Conservation (phyloP, 2,113 vertebrate species). For the Coptodon bakossiorum region DNA sequence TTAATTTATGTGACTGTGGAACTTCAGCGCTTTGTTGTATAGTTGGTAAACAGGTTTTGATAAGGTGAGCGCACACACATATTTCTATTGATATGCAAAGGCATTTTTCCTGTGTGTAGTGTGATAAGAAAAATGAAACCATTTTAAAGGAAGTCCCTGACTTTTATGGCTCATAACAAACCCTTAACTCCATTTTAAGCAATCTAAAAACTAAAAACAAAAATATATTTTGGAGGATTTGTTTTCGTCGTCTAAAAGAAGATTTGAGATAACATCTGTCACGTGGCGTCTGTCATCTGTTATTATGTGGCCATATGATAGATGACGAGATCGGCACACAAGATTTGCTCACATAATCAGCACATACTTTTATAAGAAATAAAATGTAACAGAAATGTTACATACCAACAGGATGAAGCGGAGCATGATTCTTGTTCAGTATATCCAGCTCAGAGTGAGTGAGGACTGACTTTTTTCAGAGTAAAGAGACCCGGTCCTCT, state of each 20-base stretch:
- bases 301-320: background rate
- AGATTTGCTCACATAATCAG: background rate
- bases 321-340: background rate
- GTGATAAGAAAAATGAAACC: background rate
- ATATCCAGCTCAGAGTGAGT: background rate
- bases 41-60: background rate
- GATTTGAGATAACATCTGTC: background rate
- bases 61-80: background rate
- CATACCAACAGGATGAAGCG: constrained; percentile 27
- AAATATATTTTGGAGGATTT: background rate
- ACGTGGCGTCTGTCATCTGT: background rate
- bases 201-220: background rate
- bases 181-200: background rate
- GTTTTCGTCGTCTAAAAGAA: background rate
- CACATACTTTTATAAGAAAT: background rate
- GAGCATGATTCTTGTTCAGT: constrained; percentile 2
- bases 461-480: background rate
- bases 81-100: background rate
- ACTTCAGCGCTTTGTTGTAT: rapidly evolving
- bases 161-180: background rate
- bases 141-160: background rate
- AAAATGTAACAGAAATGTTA: background rate
- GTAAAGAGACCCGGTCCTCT: background rate
- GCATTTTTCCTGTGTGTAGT: background rate
- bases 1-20: background rate